Evolutionary conservation across 2,888 invertebrate genomes (phyloP).

Genomic region (Epistrophella euchroma): DNA sequence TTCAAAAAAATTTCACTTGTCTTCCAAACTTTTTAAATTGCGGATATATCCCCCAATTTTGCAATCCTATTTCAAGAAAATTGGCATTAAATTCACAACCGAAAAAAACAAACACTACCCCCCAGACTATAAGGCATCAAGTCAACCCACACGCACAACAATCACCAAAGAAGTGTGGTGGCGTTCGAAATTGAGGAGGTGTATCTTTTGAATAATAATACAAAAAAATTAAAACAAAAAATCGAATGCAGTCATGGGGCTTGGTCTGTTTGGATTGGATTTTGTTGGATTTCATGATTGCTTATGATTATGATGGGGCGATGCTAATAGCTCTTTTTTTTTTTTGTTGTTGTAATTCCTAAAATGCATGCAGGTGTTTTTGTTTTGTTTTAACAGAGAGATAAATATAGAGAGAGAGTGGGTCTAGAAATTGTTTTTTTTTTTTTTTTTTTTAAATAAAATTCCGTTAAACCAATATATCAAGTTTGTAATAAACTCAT

Average conservation of each 20-base stretch:
- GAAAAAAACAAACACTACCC: background rate
- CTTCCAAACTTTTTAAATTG: no score
- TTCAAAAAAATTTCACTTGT: no score
- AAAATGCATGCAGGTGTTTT: slow-evolving; percentile 62
- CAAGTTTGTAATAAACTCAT: background rate
- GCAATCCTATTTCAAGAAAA: no score
- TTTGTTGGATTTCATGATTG: slow-evolving; percentile 46
- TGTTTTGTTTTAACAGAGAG: slow-evolving; percentile 25
- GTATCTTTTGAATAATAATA: slow-evolving; percentile 48
- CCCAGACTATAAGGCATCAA: slow-evolving; percentile 26
- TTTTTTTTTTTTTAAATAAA: background rate
- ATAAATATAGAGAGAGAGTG: slow-evolving; percentile 16
- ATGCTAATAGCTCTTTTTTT: slow-evolving; percentile 33
- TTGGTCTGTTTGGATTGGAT: slow-evolving; percentile 45
- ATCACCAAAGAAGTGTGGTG: slow-evolving; percentile 35
- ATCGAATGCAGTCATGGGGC: slow-evolving; percentile 47
- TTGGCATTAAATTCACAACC: background rate
- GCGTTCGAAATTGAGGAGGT: slow-evolving; percentile 67
- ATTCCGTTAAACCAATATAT: slow-evolving; percentile 36
- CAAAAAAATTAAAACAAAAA: background rate
- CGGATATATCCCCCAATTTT: no score
- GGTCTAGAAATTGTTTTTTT: slow-evolving; percentile 8
- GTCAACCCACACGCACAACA: slow-evolving; percentile 50
- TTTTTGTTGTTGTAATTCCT: background rate
- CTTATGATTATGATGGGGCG: slow-evolving; percentile 65